Conservation (phyloP, 2,113 vertebrate species). For the Parus major region DNA sequence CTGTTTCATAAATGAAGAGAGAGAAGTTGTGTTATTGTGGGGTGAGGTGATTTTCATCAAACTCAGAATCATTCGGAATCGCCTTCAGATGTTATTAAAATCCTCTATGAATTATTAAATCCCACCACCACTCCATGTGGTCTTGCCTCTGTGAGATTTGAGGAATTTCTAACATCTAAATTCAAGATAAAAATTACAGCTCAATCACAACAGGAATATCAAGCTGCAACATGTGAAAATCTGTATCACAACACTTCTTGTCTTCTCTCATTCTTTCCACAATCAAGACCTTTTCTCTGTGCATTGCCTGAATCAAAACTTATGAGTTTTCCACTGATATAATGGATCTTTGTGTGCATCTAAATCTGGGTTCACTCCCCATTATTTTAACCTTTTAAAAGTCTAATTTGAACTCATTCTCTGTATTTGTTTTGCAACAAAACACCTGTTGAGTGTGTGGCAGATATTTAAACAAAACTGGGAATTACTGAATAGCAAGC, state of each 20-base stretch:
- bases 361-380: not conserved
- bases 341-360: not conserved
- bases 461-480: not conserved
- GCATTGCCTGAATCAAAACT: not conserved
- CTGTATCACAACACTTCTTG: not conserved
- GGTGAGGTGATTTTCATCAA: not conserved
- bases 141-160: not conserved
- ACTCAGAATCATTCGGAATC: not conserved
- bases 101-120: not conserved
- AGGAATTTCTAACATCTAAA: not conserved
- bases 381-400: not conserved
- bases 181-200: not conserved
- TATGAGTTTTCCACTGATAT: not conserved
- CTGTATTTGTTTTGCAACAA: not conserved
- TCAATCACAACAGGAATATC: not conserved
- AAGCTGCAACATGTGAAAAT: not conserved
- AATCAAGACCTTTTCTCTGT: not conserved
- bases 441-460: not conserved
- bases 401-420: not conserved
- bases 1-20: not conserved
- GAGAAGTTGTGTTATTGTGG: not conserved
- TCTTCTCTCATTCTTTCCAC: not conserved
- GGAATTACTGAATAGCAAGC: not conserved
- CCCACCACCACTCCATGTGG: not conserved
- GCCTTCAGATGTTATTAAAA: not conserved